phyloP scores from a whole-genome alignment of 35 echinoderm and acorn worm genomes.

The Patiria miniata region DNA sequence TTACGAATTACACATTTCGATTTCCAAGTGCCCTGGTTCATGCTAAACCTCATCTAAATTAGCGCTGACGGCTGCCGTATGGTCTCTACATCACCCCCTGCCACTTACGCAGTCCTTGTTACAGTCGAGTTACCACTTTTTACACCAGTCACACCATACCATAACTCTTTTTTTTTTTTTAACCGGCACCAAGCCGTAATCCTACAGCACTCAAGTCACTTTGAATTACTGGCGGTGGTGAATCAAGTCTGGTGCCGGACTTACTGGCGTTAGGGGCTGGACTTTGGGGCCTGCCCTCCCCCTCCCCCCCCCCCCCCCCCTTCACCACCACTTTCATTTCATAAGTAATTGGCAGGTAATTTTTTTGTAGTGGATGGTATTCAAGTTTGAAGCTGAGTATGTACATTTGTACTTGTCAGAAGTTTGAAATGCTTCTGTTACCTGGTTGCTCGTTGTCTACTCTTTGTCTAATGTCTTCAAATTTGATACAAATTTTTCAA shows the following conservation, averaged over 20 bases:
- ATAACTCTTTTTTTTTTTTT: neutral
- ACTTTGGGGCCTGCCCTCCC: neutral
- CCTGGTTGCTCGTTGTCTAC: too few relatives aligned
- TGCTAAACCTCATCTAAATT: slow-evolving; percentile 11
- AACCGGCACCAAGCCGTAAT: neutral
- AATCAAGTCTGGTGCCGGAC: slow-evolving; percentile 16
- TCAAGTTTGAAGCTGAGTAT: too few relatives aligned
- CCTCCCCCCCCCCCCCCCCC: neutral
- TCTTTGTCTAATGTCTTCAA: too few relatives aligned
- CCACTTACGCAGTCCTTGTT: neutral
- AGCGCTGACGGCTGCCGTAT: slow-evolving; percentile 1
- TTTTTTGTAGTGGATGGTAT: too few relatives aligned
- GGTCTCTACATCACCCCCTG: slow-evolving; percentile 6
- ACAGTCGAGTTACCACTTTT: neutral
- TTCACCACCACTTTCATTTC: neutral
- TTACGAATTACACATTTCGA: neutral
- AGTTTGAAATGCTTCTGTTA: too few relatives aligned
- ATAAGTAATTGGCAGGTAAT: too few relatives aligned
- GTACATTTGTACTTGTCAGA: too few relatives aligned
- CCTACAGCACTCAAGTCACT: neutral
- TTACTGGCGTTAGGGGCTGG: neutral
- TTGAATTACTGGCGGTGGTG: neutral
- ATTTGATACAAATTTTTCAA: too few relatives aligned
- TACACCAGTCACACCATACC: neutral
- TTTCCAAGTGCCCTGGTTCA: neutral